phyloP scores from a whole-genome alignment of 1,140 invertebrate genomes.

The Bombus picipes region DNA sequence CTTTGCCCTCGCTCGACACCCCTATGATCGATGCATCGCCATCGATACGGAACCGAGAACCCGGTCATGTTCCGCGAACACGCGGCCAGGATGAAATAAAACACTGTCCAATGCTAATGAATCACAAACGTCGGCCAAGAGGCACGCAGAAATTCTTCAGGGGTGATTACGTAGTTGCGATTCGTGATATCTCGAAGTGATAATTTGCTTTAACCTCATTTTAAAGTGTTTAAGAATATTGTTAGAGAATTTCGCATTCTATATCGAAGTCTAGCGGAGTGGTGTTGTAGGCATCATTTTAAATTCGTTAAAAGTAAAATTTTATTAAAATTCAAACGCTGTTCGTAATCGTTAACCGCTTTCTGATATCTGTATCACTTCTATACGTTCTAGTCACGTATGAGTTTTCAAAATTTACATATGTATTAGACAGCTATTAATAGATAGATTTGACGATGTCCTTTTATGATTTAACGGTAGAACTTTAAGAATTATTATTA shows the following conservation, averaged over 20 bases:
- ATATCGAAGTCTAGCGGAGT: neutral
- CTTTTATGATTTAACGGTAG: neutral
- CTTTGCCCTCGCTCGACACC: neutral
- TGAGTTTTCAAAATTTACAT: too few relatives aligned
- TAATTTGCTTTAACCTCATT: neutral
- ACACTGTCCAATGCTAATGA: conserved; percentile 19
- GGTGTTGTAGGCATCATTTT: neutral
- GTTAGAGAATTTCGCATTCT: neutral
- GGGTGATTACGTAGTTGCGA: neutral
- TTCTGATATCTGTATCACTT: too few relatives aligned
- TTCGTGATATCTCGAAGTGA: neutral
- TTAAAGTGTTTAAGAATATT: neutral
- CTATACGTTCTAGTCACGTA: too few relatives aligned
- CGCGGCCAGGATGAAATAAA: conserved; percentile 1
- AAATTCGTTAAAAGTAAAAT: neutral
- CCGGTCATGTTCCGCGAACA: conserved; percentile 44
- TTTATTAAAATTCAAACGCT: too few relatives aligned
- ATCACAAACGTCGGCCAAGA: neutral
- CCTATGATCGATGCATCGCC: conserved; percentile 61
- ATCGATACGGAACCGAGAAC: conserved; percentile 43
- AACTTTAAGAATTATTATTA: neutral
- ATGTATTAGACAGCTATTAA: too few relatives aligned
- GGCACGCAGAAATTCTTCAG: neutral
- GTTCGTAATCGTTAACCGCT: too few relatives aligned
- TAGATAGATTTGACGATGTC: too few relatives aligned